Evolutionary conservation across 2,888 invertebrate genomes (phyloP).

Genomic region (Drosophila multiciliata): DNA sequence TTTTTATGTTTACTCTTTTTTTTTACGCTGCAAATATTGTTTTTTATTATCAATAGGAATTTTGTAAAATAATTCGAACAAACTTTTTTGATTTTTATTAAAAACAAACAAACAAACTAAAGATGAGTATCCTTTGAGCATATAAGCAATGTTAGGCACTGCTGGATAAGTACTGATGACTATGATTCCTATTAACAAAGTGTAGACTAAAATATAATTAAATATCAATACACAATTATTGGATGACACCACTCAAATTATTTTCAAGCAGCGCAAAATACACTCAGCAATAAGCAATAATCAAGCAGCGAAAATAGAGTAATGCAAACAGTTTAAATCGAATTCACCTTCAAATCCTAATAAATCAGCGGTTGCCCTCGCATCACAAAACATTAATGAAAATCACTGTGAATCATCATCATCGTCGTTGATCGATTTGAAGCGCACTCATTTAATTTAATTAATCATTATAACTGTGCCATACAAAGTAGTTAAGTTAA

Average conservation of each 20-base stretch:
- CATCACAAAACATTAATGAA: constrained; percentile 1
- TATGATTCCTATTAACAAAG: background rate
- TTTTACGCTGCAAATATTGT: constrained; percentile 24
- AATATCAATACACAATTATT: background rate
- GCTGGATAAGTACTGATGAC: background rate
- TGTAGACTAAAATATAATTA: background rate
- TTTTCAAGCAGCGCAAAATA: background rate
- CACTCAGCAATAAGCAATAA: background rate
- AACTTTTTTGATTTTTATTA: background rate
- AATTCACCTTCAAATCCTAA: constrained; percentile 1
- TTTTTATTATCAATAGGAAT: constrained; percentile 9
- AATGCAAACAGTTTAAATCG: constrained; percentile 4
- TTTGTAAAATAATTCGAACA: constrained; percentile 1
- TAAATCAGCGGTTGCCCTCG: constrained; percentile 12
- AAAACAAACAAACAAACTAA: background rate
- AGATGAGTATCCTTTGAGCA: background rate
- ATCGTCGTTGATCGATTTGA: constrained; percentile 17
- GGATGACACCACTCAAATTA: background rate
- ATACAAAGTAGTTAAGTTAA: constrained; percentile 36
- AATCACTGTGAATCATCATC: constrained; percentile 16
- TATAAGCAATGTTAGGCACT: background rate
- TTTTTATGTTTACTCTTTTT: constrained; percentile 28
- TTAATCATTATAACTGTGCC: constrained; percentile 23
- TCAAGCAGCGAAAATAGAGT: background rate
- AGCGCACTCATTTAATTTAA: constrained; percentile 22